Evolutionary conservation across 23 tunicate species (phyloP).

Genomic region (Trididemnum clinides): DNA sequence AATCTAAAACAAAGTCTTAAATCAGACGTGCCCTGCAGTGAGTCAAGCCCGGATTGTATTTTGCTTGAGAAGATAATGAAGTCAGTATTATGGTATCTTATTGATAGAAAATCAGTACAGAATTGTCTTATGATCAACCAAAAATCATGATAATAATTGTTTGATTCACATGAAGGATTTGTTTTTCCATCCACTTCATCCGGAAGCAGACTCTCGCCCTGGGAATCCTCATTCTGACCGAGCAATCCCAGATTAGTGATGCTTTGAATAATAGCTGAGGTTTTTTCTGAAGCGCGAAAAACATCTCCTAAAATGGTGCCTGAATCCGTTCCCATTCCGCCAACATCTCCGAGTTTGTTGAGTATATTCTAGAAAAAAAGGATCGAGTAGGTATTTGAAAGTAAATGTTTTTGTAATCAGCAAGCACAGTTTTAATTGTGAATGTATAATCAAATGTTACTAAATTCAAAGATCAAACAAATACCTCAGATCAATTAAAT

Average conservation of each 20-base stretch:
- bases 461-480: too few relatives aligned
- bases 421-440: too few relatives aligned
- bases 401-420: background rate
- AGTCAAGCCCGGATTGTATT: too few relatives aligned
- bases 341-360: constrained; percentile 53
- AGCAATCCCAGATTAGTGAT: constrained; percentile 74
- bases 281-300: constrained; percentile 69
- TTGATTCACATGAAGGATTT: background rate
- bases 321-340: constrained; percentile 69
- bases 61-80: too few relatives aligned
- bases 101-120: too few relatives aligned
- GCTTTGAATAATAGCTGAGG: constrained; percentile 80
- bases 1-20: too few relatives aligned
- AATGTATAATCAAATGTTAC: too few relatives aligned
- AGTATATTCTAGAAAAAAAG: constrained; percentile 59
- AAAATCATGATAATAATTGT: too few relatives aligned
- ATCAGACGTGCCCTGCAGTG: too few relatives aligned
- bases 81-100: too few relatives aligned
- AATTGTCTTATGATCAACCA: too few relatives aligned
- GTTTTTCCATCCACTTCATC: background rate
- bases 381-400: background rate
- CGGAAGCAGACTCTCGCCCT: background rate
- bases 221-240: constrained; percentile 10
- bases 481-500: too few relatives aligned
- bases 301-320: constrained; percentile 86